Conservation (phyloP, 30 jellyfish, hydroid and myxozoan species). For the Hydractinia echinata region DNA sequence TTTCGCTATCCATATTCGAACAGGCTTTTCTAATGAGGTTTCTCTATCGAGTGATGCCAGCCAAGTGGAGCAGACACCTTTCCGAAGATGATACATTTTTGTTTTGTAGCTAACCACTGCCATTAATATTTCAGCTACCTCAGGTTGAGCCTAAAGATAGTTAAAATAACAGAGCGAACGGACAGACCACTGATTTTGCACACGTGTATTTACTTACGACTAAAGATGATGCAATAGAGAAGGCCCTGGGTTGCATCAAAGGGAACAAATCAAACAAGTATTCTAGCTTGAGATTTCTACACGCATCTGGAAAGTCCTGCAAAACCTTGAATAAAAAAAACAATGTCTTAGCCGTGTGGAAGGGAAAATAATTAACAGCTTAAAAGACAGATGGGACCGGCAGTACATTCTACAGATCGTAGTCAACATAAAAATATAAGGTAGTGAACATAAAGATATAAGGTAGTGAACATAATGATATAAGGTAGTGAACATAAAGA, state of each 20-base stretch:
- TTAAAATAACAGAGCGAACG: too few species aligned
- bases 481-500: too few species aligned
- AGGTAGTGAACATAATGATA: too few species aligned
- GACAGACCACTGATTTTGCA: too few species aligned
- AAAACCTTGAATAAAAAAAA: slow-evolving; percentile 46
- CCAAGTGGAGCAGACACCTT: slow-evolving; percentile 98
- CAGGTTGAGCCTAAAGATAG: slow-evolving; percentile 50
- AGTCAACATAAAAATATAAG: too few species aligned
- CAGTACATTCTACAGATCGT: too few species aligned
- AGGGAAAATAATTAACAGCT: too few species aligned
- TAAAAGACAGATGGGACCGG: too few species aligned
- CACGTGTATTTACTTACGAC: slow-evolving; percentile 18
- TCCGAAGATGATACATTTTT: slow-evolving; percentile 63
- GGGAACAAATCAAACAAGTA: slow-evolving; percentile 87
- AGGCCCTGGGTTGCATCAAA: slow-evolving; percentile 91
- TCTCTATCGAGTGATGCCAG: slow-evolving; percentile 55
- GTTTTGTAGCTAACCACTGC: slow-evolving; percentile 95
- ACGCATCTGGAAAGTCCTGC: slow-evolving; percentile 85
- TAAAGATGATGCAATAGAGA: slow-evolving; percentile 87
- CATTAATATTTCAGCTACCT: slow-evolving; percentile 67
- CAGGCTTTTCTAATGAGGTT: not conserved
- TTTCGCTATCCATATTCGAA: slow-evolving; percentile 53
- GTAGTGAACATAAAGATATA: too few species aligned
- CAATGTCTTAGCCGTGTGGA: too few species aligned
- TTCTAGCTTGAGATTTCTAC: slow-evolving; percentile 62